Base-by-base conservation (phyloP, 1,140 invertebrate genomes). In the Bombus huntii region DNA sequence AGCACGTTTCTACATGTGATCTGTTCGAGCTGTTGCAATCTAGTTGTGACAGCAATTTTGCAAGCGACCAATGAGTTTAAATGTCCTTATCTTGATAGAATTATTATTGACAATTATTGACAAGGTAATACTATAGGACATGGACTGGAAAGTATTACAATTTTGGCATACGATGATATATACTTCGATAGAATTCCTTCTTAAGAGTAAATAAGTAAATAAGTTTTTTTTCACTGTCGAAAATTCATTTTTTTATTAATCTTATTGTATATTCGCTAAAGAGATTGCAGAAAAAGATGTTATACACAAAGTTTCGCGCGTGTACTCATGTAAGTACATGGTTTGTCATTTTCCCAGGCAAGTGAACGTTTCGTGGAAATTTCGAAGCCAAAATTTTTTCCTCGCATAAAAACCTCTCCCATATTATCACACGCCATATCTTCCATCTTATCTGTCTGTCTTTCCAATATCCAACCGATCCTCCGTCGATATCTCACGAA, bases 401-500 rank as follows among this genome's bases (percentile, higher is more conserved):
- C 42, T 62, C 53, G 76, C 68, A 25, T 72, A 80, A 47, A 73
- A 53, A 62, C 34, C 68, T 37, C 39, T 44, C n/a, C 66, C 15
- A 44, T 80, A 73, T 83, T 78, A 42, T 18, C n/a, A n/a, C 31
- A 34, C 68, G 37, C 39, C n/a, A 47, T 76, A 83, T 85, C 79
- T 87, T 62, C n/a, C 53, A 37, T 34, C 86, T 87, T 90, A 89
- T 89, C 80, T 42, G 72, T 62, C 62, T 37, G 59, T 77, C 66
- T 85, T 44, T 73, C 65, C 79, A 72, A 87, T 90, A 90, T 57
- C 65, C 73, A 78, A 71, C 83, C 83, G 83, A 90, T 90, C 74
- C 82, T 82, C 39, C 81, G 42, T 87, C 85, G 88, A 88, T 88
- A 90, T 90, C 86, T 84, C 39, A 13, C 37, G 42, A 82, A 89